Base-by-base conservation (phyloP, 2,888 invertebrate genomes). In the Torymus auratus region DNA sequence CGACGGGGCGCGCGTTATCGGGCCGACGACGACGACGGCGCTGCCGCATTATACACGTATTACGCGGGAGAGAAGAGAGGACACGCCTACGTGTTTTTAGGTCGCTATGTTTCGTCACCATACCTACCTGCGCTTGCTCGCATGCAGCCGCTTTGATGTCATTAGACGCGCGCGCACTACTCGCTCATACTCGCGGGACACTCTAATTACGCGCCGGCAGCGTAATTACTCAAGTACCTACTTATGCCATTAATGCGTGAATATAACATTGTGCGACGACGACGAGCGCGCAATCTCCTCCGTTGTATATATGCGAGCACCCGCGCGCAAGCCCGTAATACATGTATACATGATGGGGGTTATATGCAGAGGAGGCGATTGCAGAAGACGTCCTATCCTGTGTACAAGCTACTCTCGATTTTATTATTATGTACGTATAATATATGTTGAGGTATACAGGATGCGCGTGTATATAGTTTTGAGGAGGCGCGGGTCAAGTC, bases 21-120 rank as follows among this genome's bases (percentile, higher is more conserved):
- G 55, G 28, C 11, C 41, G 28, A 14, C 55, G n/a, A 17, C 52
- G n/a, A 41, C 23, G 52, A 14, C 17, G 60, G 4, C 4, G 41
- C 41, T 41, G 41, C 7, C 41, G 15, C 5, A 60, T 41, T 17
- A 41, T 41, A 41, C 41, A 14, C 23, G 23, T 5, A 23, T 53
- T 28, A 55, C 68, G 15, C 20, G 11, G n/a, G n/a, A 14, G 11
- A 71, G 62, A 55, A 78, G 67, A 52, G 52, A 78, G 56, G 56
- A 64, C 58, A 70, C 74, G 60, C 58, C 78, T 73, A 50, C 52
- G n/a, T 2, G 53, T 80, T 80, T 80, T 71, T 75, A 80, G 75
- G 75, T 80, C 75, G 71, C 41, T 41, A 7, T 41, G 55, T 79
- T 70, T 75, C 70, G 65, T 70, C 71, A 71, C 60, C 50, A 4